Base-by-base conservation (phyloP, 2,888 invertebrate genomes). In the Sarcophaga subvicina region DNA sequence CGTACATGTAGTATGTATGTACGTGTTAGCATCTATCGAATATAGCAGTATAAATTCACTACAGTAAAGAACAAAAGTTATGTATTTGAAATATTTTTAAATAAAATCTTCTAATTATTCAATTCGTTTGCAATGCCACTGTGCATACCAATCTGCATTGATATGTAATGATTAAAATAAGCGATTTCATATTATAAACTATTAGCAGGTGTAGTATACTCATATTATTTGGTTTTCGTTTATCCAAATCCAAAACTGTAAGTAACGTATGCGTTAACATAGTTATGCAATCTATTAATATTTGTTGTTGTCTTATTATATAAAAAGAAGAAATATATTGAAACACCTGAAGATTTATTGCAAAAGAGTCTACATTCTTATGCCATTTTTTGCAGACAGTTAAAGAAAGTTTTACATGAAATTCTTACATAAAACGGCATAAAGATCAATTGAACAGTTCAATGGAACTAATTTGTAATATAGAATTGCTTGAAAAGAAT, bases 331-430 rank as follows among this genome's bases (percentile, higher is more conserved):
- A 80, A 66, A 59, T 71, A 10, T 76, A 63, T 14, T 82, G 60
- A 71, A 71, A 82, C 70, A 77, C 71, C 64, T 82, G 27, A 20
- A 82, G 82, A 82, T 82, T 82, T 77, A 77, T 71, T 76, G 77
- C 76, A 82, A 64, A 54, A 64, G 76, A 70, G 76, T 10, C 37
- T 37, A 10, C 37, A 10, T 37, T 37, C 37, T 37, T 37, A 8
- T 37, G 37, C 37, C 2, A 37, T 37, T 37, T 37, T 37, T 37
- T 64, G 45, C 64, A 82, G 25, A 81, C 69, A 81, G 62, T 59
- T 67, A 49, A 37, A 25, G 47, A 66, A 71, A 49, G 54, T 49
- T 47, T 49, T 63, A 82, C 62, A 75, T 25, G 69, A 69, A 81
- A 54, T 81, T 69, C 45, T 69, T 75, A 63, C 63, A 69, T 69